Percentiles rank a stretch among this genome's conserved stretches.
Conservation (phyloP, 2,797 vertebrate species). For the Neosilurus mollespiculum region DNA sequence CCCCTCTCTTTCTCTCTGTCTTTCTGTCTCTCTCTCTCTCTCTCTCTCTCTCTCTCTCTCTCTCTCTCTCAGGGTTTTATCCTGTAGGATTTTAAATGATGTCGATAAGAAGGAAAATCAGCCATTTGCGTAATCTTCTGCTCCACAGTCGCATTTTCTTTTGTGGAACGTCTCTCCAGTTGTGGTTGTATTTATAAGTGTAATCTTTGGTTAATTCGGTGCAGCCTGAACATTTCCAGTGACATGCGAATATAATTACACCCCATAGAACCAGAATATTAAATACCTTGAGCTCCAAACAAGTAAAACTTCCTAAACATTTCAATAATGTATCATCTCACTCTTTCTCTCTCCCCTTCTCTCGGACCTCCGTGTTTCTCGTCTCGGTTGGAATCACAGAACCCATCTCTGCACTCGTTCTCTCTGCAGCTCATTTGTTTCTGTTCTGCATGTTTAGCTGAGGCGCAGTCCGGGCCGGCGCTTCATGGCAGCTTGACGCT, state of each 20-base stretch:
- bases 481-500: neutral
- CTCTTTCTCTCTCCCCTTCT: neutral
- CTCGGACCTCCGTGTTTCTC: neutral
- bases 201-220: neutral
- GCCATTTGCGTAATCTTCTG: neutral
- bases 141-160: neutral
- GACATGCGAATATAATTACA: neutral
- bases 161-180: neutral
- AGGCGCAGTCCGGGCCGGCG: neutral
- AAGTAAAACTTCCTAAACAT: too few species aligned
- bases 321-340: neutral
- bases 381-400: neutral
- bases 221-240: neutral
- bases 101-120: neutral
- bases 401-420: constrained; percentile 34
- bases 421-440: neutral
- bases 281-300: neutral
- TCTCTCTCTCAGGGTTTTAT: neutral
- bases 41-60: too few species aligned
- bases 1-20: too few species aligned
- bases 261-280: neutral
- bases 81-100: neutral
- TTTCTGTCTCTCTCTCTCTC: too few species aligned
- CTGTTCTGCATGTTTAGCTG: neutral
- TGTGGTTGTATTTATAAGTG: neutral